Base-by-base conservation (phyloP, 2,797 vertebrate genomes). In the Momotus momota region DNA sequence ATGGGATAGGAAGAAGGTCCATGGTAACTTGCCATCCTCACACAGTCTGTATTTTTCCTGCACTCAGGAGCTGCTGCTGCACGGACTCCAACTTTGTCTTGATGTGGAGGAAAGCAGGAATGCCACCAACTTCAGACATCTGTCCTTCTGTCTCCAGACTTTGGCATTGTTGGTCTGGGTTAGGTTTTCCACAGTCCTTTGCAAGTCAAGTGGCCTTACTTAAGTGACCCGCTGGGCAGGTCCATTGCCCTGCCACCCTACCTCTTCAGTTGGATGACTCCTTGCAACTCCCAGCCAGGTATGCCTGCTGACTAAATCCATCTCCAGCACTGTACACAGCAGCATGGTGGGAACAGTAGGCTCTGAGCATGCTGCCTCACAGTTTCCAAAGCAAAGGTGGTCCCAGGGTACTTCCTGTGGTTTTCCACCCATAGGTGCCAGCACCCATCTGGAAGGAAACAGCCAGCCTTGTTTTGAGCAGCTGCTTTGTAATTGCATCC, bases 361-460 rank as follows among this genome's bases (percentile, higher is more conserved):
- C 49, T 91, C 43, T 54, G 65, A 82, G 26, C 41, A 3, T 12
- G 41, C 71, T 83, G 67, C 54, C 67, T 94, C 67, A 23, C 27
- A n/a, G 55, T 46, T 58, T 89, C 26, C 66, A 46, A 51, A 66
- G 61, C n/a, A 81, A 81, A 88, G 43, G 71, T 55, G 52, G 46
- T 41, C 58, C 22, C 67, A 71, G 87, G 71, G 78, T 69, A 72
- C 58, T 95, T 82, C 64, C 60, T 64, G 20, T 45, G 57, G 45
- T 65, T 88, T 92, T 81, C 83, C 90, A 94, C n/a, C 48, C 52
- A 75, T 74, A 58, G 66, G 73, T 83, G 86, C 35, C 80, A 79
- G 70, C 46, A 55, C 38, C 38, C 35, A 81, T 67, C 41, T 0
- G 2, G 82, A 90, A 90, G 81, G 80, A 86, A 93, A 62, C 51